Percentiles rank a stretch among this genome's conserved stretches.
Evolutionary conservation across 1,140 invertebrate species (phyloP).

Genomic region (Anagrus nilaparvatae): DNA sequence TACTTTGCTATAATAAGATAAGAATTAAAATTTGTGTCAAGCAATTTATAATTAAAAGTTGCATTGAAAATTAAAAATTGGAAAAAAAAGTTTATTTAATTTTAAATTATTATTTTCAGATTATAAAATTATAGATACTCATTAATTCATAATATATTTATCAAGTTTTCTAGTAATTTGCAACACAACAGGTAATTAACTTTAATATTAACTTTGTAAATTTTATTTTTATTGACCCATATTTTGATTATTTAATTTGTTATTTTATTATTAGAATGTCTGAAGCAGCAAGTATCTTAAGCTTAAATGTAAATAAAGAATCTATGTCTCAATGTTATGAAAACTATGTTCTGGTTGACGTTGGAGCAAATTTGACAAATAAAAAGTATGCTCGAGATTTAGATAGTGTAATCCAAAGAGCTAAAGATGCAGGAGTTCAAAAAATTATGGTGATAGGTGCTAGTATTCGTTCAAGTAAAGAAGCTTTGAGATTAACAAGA

Average conservation of each 20-base stretch:
- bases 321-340: conserved; percentile 58
- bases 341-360: conserved; percentile 85
- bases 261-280: conserved; percentile 26
- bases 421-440: conserved; percentile 86
- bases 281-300: conserved; percentile 28
- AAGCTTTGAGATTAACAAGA: conserved; percentile 76
- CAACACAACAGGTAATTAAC: too few relatives aligned
- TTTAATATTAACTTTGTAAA: too few relatives aligned
- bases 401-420: conserved; percentile 83
- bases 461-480: conserved; percentile 79
- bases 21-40: too few relatives aligned
- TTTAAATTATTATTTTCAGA: too few relatives aligned
- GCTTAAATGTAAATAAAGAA: conserved; percentile 23
- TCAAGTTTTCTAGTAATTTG: too few relatives aligned
- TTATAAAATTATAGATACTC: too few relatives aligned
- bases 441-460: conserved; percentile 92
- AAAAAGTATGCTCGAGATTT: conserved; percentile 88
- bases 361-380: conserved; percentile 90
- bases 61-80: too few relatives aligned
- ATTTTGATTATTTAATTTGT: too few relatives aligned
- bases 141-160: too few relatives aligned
- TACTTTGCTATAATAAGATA: too few relatives aligned
- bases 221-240: conserved; percentile 5
- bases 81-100: too few relatives aligned
- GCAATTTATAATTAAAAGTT: too few relatives aligned